Evolutionary conservation across 2,888 invertebrate species (phyloP), one percentile per base, ranked within the genome.

Genomic region (Chrysodeixis includens): DNA sequence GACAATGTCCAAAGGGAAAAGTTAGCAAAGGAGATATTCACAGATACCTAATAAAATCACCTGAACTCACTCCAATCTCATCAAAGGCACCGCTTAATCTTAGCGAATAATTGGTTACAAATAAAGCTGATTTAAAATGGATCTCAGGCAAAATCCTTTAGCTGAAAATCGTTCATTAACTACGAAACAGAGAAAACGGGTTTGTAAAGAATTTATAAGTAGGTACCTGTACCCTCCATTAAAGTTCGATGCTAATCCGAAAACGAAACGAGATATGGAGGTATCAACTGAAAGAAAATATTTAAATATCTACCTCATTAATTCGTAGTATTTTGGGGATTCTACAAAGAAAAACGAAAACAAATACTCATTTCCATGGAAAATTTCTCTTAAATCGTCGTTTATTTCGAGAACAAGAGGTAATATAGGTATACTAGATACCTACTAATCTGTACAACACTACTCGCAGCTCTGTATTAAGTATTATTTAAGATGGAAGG

Each of bases 111-210:
- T 69, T 74, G 64, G 40, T 55, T 58, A 58, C 56, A 44, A 62
- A 66, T 62, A 71, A 74, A 78, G 66, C 69, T 74, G 69, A 66
- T 78, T 66, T 71, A 65, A 67, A 74, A 78, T 66, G 55, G 65
- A 78, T 66, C 35, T 69, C 55, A 54, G 30, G 18, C 49, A 30
- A 74, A 75, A 59, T 59, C 57, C 62, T 67, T 60, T 16, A 56
- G 66, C 55, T 65, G 54, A 66, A 64, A 59, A 54, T 69, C 68
- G 55, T 66, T 75, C 63, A 73, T 60, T 68, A 67, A 62, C 67
- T 70, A 58, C 32, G 44, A 68, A 78, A 70, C 60, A 66, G 53
- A 53, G 57, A 56, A 65, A 64, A 64, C 66, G 59, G 30, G 22
- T 22, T 52, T 30, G 54, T 62, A 54, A 56, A 73, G 53, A 66